Evolutionary conservation across 1,140 invertebrate genomes (phyloP).

Genomic region (Octopus sinensis): DNA sequence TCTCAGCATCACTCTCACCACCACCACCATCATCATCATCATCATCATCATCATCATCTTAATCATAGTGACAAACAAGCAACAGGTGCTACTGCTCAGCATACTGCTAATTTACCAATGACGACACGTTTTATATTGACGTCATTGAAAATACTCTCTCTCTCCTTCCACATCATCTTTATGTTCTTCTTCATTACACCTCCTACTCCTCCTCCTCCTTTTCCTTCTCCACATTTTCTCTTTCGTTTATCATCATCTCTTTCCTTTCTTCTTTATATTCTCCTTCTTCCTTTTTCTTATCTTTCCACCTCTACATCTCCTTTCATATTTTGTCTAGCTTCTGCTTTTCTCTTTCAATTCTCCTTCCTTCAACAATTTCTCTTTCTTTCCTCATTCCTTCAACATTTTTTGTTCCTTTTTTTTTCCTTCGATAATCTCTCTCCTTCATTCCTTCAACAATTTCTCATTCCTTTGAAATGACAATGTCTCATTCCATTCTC

Average conservation of each 20-base stretch:
- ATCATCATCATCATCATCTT: too few relatives aligned
- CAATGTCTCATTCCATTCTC: not conserved
- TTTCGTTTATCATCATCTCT: not conserved
- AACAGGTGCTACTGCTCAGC: too few relatives aligned
- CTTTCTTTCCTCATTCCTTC: not conserved
- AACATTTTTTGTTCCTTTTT: not conserved
- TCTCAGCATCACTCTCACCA: too few relatives aligned
- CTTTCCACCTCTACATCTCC: not conserved
- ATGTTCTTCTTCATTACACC: not conserved
- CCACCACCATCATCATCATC: too few relatives aligned
- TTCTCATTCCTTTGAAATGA: not conserved
- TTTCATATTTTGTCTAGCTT: not conserved
- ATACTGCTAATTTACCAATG: too few relatives aligned
- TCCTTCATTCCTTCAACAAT: conserved; percentile 7
- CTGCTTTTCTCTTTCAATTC: not conserved
- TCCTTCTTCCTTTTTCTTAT: not conserved
- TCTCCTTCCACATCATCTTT: not conserved
- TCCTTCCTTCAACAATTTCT: not conserved
- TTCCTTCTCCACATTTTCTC: not conserved
- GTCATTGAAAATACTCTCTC: not conserved
- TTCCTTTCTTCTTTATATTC: not conserved
- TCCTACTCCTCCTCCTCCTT: not conserved
- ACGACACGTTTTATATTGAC: not conserved
- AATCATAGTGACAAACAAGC: too few relatives aligned
- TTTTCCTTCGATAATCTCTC: not conserved